Evolutionary conservation across 2,113 vertebrate genomes (phyloP), one percentile per base, ranked within the genome.

Genomic region (Erythrocercus mccallii): DNA sequence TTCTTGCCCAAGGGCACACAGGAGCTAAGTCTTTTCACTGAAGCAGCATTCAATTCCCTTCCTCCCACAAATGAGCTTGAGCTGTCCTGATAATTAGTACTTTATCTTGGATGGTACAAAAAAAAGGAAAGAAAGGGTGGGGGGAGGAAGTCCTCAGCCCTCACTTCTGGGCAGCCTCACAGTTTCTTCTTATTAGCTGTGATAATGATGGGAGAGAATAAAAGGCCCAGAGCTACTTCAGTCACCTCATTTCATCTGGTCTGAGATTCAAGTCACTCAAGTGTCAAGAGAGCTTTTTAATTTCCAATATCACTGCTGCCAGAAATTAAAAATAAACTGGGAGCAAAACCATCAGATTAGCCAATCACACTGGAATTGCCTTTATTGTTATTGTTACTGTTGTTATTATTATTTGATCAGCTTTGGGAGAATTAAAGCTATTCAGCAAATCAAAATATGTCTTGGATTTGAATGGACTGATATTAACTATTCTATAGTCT

Each of bases 271-370:
- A 96, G 95, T 95, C 94, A 94, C 94, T 97, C 4, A 15, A 89
- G 66, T 92, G 51, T 95, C 94, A 96, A 95, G 96, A 97, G 94
- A 96, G 87, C 87, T 90, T 97, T 96, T 96, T 95, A 94, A 97
- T 96, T 97, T 94, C 92, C 76, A 95, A 44, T 95, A 95, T 95
- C 94, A 86, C 60, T 71, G 65, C 96, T 96, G 94, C 85, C 82
- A 97, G 96, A 96, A 97, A 97, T 97, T 97, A 96, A 97, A 97
- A 96, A 93, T 95, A 97, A 96, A 96, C 86, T 31, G 74, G 92
- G 79, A 90, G 71, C 68, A 91, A 97, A 97, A 45, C 56, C 70
- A 95, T 97, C 95, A 88, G 90, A 88, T 96, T 96, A 95, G 64
- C 90, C 78, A 95, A 96, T 95, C 95, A 95, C 65, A 88, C 62